A percentile compares a stretch with the other conserved stretches of the same genome.
Conservation (phyloP, 1,140 invertebrate species). For the Plutomurus gul region DNA sequence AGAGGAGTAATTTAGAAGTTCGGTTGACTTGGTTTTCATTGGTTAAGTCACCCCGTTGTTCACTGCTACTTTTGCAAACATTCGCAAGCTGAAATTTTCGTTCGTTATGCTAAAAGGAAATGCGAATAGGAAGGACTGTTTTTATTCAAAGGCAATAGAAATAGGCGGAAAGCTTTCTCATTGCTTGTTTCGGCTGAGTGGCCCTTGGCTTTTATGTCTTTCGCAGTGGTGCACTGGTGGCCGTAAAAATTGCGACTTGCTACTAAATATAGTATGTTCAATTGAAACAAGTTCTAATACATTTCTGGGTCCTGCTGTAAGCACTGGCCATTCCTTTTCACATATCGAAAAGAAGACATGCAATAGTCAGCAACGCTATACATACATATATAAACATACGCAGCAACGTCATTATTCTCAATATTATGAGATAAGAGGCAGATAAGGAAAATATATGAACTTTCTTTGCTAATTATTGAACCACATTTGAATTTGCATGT, state of each 20-base stretch:
- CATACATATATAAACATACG: too few species aligned
- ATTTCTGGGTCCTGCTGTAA: too few species aligned
- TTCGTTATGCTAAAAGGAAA: background rate
- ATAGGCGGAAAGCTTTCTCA: background rate
- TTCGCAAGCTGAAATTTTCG: background rate
- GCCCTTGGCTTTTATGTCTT: background rate
- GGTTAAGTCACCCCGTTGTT: background rate
- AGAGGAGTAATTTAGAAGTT: background rate
- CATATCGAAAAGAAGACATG: too few species aligned
- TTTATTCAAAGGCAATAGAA: background rate
- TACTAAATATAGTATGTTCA: background rate
- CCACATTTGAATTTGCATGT: too few species aligned
- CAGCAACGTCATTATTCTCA: too few species aligned
- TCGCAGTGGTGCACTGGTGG: background rate
- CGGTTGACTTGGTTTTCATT: background rate
- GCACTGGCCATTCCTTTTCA: too few species aligned
- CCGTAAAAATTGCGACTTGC: background rate
- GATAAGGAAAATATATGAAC: too few species aligned
- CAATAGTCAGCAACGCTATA: too few species aligned
- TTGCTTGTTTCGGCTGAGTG: background rate
- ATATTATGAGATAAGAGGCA: too few species aligned
- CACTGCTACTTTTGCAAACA: background rate
- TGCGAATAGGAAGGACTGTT: conserved; percentile 5
- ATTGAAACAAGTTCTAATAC: too few species aligned
- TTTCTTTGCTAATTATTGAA: too few species aligned